phyloP scores from a whole-genome alignment of 2,113 vertebrate species.

The Microtus montanus region DNA sequence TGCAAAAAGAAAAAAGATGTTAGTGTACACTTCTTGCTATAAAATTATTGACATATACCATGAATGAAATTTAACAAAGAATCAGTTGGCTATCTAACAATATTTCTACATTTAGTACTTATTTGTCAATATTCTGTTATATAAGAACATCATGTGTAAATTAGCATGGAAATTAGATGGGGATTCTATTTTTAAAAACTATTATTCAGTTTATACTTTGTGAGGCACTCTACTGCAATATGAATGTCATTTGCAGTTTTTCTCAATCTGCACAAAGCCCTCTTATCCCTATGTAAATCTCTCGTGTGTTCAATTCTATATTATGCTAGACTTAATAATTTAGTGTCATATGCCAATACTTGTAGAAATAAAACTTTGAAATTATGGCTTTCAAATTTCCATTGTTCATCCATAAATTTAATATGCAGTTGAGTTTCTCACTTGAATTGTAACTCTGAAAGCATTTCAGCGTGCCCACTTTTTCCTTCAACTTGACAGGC shows the following conservation, averaged over 20 bases:
- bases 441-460: constrained; percentile 68
- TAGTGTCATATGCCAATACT: constrained; percentile 54
- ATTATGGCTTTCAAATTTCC: constrained; percentile 66
- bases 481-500: constrained; percentile 63
- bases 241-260: constrained; percentile 38
- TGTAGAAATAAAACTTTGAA: constrained; percentile 69
- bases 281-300: constrained; percentile 45
- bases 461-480: constrained; percentile 51
- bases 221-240: not conserved
- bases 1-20: not conserved
- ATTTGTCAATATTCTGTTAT: not conserved
- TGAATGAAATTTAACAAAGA: not conserved
- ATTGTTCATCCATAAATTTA: constrained; percentile 71
- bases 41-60: not conserved
- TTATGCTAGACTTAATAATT: constrained; percentile 66
- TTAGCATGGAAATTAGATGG: not conserved
- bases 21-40: not conserved
- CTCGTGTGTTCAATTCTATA: constrained; percentile 59
- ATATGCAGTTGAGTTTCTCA: constrained; percentile 70
- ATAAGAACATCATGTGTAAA: not conserved
- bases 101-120: not conserved
- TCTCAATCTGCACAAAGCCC: constrained; percentile 23
- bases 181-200: not conserved
- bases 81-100: not conserved
- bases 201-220: constrained; percentile 34